phyloP scores from a whole-genome alignment of 2,113 vertebrate species.

The Sturnus vulgaris region DNA sequence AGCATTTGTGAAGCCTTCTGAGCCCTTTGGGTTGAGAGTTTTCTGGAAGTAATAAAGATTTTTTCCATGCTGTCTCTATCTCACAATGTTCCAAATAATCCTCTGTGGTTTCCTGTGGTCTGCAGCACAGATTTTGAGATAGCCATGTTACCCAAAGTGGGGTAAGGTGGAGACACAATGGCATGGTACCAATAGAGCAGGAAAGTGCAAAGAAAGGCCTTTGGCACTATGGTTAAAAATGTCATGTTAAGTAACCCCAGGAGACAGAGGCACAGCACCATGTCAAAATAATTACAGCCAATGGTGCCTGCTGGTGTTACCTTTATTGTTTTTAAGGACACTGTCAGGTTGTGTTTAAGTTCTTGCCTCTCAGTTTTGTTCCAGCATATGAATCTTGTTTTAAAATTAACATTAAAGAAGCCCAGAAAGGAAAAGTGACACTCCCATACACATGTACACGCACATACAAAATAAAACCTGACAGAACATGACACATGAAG shows the following conservation, averaged over 20 bases:
- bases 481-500: not conserved
- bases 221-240: not conserved
- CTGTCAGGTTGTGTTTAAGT: constrained; percentile 12
- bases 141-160: accelerated
- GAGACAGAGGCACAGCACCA: not conserved
- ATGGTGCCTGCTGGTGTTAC: not conserved
- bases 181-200: accelerated
- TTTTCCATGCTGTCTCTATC: not conserved
- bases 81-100: not conserved
- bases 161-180: not conserved
- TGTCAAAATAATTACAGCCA: not conserved
- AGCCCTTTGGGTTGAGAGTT: not conserved
- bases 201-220: not conserved
- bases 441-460: accelerated
- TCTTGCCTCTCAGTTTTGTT: not conserved
- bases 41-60: not conserved
- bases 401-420: constrained; percentile 7
- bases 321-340: not conserved
- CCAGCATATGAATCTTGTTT: not conserved
- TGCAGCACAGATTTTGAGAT: not conserved
- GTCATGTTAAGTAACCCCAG: not conserved
- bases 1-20: not conserved
- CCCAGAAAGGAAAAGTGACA: not conserved
- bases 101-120: not conserved
- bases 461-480: not conserved